These are phyloP conservation scores for Lordiphosa andalusiaca DNA, from an alignment of 2,888 invertebrate species.

Conservation along the genomic window DNA sequence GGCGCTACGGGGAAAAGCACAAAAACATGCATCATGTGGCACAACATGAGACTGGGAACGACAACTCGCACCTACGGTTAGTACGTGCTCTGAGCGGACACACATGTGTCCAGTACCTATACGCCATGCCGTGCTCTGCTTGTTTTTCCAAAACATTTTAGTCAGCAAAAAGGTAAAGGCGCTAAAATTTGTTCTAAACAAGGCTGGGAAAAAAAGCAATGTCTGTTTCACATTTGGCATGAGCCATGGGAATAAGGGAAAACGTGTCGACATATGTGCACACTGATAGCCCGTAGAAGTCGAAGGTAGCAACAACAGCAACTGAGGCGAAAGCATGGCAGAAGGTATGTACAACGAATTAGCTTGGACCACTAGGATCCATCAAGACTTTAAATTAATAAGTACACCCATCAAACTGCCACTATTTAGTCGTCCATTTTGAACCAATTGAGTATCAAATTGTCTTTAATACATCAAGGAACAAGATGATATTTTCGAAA, in stretches of 20 bases:
- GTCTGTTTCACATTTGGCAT: constrained; percentile 4
- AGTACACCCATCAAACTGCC: no score
- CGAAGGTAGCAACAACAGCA: constrained; percentile 51
- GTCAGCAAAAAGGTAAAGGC: constrained; percentile 53
- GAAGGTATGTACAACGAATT: no score
- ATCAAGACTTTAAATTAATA: no score
- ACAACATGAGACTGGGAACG: constrained; percentile 39
- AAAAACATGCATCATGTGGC: constrained; percentile 65
- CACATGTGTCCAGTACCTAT: constrained; percentile 35
- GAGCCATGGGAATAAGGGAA: constrained; percentile 19
- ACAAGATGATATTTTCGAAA: no score
- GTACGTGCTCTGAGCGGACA: constrained; percentile 53
- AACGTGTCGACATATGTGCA: no score
- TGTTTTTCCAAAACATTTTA: constrained; percentile 54
- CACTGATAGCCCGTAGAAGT: constrained; percentile 39
- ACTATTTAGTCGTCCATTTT: no score
- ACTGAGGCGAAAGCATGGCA: constrained; percentile 23
- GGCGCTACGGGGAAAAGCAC: constrained; percentile 74
- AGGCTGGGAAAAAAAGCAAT: constrained; percentile 24
- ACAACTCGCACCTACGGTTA: constrained; percentile 64
- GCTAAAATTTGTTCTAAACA: constrained; percentile 55
- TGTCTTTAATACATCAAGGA: no score
- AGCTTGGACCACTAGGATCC: no score
- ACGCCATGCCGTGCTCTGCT: constrained; percentile 37
- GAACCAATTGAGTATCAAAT: no score